Evolutionary conservation across 2,113 vertebrate species (phyloP).

Genomic region (Sebastes schlegelii): DNA sequence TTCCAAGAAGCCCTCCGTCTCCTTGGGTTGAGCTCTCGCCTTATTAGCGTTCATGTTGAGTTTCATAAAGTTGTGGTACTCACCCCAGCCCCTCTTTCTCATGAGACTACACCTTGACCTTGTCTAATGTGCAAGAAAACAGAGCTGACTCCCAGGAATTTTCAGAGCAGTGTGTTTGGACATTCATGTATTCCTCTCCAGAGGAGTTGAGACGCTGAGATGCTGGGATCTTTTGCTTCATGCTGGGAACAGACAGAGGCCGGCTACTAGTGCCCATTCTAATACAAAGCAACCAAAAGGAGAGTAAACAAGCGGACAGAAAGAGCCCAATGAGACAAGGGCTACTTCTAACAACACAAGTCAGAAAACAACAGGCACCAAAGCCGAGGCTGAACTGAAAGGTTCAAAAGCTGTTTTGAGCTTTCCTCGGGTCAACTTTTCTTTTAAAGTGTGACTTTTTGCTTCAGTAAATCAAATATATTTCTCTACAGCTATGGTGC

Average conservation of each 20-base stretch:
- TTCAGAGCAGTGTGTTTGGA: constrained; percentile 43
- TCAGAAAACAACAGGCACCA: constrained; percentile 44
- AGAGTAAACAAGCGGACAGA: constrained; percentile 61
- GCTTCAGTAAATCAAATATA: constrained; percentile 45
- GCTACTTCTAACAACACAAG: constrained; percentile 32
- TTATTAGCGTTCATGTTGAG: constrained; percentile 64
- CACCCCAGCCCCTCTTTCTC: constrained; percentile 12
- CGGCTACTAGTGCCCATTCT: constrained; percentile 40
- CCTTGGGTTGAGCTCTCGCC: constrained; percentile 14
- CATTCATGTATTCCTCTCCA: constrained; percentile 78
- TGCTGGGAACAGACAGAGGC: constrained; percentile 47
- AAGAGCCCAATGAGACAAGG: constrained; percentile 47
- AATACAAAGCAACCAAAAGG: constrained; percentile 55
- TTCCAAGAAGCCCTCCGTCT: constrained; percentile 31
- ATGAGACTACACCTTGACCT: constrained; percentile 70
- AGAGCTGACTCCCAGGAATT: constrained; percentile 50
- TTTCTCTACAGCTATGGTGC: not conserved
- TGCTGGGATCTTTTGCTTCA: constrained; percentile 44
- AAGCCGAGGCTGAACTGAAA: constrained; percentile 23
- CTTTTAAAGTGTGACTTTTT: constrained; percentile 25
- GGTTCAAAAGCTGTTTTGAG: constrained; percentile 28
- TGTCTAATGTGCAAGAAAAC: constrained; percentile 62
- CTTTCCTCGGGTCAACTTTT: constrained; percentile 26
- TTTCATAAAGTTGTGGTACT: constrained; percentile 56
- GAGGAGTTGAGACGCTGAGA: constrained; percentile 67